Base-by-base conservation (phyloP, 2,797 vertebrate species). In the Sebastolobus altivelis region DNA sequence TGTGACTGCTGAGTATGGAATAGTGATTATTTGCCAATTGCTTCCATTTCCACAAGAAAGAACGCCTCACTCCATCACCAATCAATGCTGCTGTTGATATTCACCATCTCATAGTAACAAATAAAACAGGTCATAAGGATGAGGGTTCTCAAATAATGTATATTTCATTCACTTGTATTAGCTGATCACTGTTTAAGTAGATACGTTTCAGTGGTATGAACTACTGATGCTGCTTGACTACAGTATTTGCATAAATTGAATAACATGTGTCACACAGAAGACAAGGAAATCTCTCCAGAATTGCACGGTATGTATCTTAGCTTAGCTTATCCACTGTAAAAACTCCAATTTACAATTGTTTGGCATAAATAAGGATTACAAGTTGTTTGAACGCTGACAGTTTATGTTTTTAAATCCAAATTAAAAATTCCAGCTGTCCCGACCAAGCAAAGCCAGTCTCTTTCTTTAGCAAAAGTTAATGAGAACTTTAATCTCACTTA, bases 11-110 rank as follows among this genome's bases (percentile, higher is more conserved):
- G 12, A 43, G 4, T 6, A 12, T 52, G 20, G 33, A 80, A 29
- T 20, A 25, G 6, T 62, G 6, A 77, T 77, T 65, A 29, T 71
- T 46, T 69, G 22, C 10, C 18, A 31, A 11, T 56, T 56, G 37
- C 16, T 63, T 71, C 3, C 7, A 60, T 81, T 81, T 62, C 35
- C 22, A 54, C 27, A 27, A 52, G 20, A 52, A 40, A 38, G 1
- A 38, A 37, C 13, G 3, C 2, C 12, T 72, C 8, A 52, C 31
- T 59, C 31, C n/a, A 40, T 35, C 49, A n/a, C 20, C 3, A 55
- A 74, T 22, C 27, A 27, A 58, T 20, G 14, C n/a, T 72, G 43
- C n/a, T 52, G 16, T 35, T 75, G 8, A 67, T 40, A 22, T 71
- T 68, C 2, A 31, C 16, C 29, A 3, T 13, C 2, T 27, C 60